Base-by-base conservation (phyloP, 2,113 vertebrate genomes). In the Rhadina sibilatrix region DNA sequence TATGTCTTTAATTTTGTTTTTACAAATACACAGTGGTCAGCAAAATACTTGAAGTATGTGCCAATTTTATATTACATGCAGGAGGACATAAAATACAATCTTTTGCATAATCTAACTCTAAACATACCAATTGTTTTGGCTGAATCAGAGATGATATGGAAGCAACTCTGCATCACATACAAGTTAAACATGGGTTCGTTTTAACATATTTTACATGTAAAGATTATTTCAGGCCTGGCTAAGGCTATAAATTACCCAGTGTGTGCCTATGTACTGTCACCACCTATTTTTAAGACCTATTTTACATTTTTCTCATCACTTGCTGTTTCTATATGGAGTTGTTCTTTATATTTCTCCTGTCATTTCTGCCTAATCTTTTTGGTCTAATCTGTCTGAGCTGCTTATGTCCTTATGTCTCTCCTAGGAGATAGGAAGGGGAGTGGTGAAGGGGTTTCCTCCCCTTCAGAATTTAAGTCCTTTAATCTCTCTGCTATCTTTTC, bases 371-470 rank as follows among this genome's bases (percentile, higher is more conserved):
- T 80, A 68, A 90, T 87, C 63, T 89, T 75, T 86, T 52, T 63
- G 79, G 59, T 90, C 71, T 96, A 78, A 95, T 78, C 91, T 70
- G 91, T 83, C 89, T 80, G 76, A 93, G 75, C 79, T 77, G 68
- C 68, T 86, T 56, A 94, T 24, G 42, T 69, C 80, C 93, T 93
- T 70, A 25, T 70, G 71, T 83, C 64, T 77, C 83, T 70, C 50
- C 71, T 17, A 52, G 33, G 11, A 86, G 64, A 83, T 0, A 38
- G 54, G 40, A 57, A 88, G 2, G 31, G 63, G 61, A 74, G 50
- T 60, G 9, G 2, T 79, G 60, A 56, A 47, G 24, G 64, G 81
- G 74, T 76, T 95, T 93, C 68, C 66, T 92, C n/a, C 71, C 77
- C 38, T 74, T 61, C 84, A 86, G 37, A 68, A 54, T 66, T 49